phyloP scores from a whole-genome alignment of 1,140 invertebrate genomes.

The Thaumatotibia leucotreta region DNA sequence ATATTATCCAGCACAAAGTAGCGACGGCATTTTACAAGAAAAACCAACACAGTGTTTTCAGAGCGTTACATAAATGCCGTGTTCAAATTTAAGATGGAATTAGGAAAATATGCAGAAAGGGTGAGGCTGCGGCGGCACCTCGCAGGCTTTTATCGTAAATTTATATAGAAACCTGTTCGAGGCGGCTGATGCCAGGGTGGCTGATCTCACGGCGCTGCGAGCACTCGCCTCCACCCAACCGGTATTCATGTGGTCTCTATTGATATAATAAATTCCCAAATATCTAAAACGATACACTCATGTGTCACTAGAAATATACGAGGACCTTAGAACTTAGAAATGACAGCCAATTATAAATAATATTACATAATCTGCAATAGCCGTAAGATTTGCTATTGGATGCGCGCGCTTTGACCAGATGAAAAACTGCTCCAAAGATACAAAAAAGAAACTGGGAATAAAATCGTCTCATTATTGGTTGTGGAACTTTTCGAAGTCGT shows the following conservation, averaged over 20 bases:
- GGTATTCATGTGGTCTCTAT: neutral
- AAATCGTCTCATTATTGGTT: too few species aligned
- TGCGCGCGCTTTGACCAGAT: too few species aligned
- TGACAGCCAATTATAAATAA: too few species aligned
- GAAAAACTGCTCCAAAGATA: too few species aligned
- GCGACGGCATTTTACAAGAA: neutral
- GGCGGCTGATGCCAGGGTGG: constrained; percentile 14
- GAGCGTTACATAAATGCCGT: neutral
- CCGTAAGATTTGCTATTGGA: too few species aligned
- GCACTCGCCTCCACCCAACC: neutral
- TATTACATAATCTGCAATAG: too few species aligned
- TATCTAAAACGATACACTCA: too few species aligned
- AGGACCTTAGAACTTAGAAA: too few species aligned
- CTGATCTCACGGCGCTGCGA: neutral
- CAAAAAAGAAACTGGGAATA: too few species aligned
- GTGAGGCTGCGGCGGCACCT: constrained; percentile 23
- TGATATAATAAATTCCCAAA: too few species aligned
- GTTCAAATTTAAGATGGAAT: neutral
- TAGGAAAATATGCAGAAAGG: constrained; percentile 41
- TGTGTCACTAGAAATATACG: too few species aligned
- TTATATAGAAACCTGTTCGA: constrained; percentile 66
- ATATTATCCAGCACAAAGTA: constrained; percentile 5
- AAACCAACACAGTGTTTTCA: neutral
- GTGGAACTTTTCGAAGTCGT: too few species aligned
- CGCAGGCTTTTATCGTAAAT: constrained; percentile 60